Evolutionary conservation across 2,113 vertebrate genomes (phyloP), one percentile per base, ranked within the genome.

Genomic region (Eolophus roseicapilla): DNA sequence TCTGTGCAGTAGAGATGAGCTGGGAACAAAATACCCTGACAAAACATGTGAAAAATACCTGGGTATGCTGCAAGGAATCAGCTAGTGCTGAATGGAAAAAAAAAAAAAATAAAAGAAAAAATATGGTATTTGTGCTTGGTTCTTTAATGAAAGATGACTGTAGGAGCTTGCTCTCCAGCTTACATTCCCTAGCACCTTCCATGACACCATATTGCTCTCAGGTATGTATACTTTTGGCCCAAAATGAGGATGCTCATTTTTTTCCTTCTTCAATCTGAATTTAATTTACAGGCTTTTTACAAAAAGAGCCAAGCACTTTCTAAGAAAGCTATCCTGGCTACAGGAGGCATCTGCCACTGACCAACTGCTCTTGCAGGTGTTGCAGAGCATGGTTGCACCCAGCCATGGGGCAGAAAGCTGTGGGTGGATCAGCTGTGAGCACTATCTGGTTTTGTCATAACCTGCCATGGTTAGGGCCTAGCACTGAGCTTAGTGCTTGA

Each of bases 1-100:
- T 88, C 88, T 90, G 59, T 63, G 94, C 82, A 41, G n/a, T 55
- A 82, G 86, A 96, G 65, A 78, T 88, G 82, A 79, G 35, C n/a
- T 92, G 92, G 79, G 91, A 77, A 41, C n/a, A 53, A 88, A 96
- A 50, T n/a, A 60, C 21, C 16, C 64, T 86, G 50, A 59, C 82
- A 88, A 83, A 91, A 75, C 63, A 89, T 2, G 39, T 79, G 80
- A 76, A 64, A 91, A 92, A 91, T 75, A 82, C 20, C 35, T 86
- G 35, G 5, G 8, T 69, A 28, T 75, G 43, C 68, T 85, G 24
- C 69, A 86, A 94, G 49, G 67, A 92, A 81, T 50, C 50, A 77
- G 7, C 33, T 47, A 49, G 31, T 46, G 49, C n/a, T 69, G 41
- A 65, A 65, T 0, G 23, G 33, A 71, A 77, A 28, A 8, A 69